Conservation (phyloP, 1,140 invertebrate genomes). For the Drosophila tsacasi region DNA sequence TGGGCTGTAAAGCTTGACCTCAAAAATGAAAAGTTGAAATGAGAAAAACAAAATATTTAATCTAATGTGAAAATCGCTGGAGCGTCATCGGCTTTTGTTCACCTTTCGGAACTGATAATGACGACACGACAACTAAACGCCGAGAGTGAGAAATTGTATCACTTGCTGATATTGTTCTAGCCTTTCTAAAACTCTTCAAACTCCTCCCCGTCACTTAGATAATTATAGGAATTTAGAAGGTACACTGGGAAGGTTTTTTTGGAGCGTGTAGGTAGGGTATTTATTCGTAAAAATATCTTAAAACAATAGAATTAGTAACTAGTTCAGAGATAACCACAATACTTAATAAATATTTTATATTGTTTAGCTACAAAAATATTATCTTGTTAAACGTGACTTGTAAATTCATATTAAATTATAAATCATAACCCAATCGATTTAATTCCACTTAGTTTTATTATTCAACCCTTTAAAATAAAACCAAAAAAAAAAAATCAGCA, state of each 20-base stretch:
- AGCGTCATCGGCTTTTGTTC: constrained; percentile 67
- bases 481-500: constrained; percentile 1
- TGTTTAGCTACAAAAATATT: background rate
- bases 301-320: background rate
- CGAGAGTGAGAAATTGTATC: constrained; percentile 48
- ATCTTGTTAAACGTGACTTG: background rate
- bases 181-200: constrained; percentile 1
- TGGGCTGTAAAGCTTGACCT: constrained; percentile 59
- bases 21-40: constrained; percentile 69
- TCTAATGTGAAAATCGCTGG: constrained; percentile 80
- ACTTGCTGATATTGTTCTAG: constrained; percentile 39
- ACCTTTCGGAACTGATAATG: constrained; percentile 62
- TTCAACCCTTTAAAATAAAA: background rate
- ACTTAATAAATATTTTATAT: background rate
- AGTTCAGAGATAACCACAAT: background rate
- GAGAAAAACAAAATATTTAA: constrained; percentile 61
- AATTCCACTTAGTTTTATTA: background rate
- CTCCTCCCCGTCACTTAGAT: constrained; percentile 29
- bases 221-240: constrained; percentile 42
- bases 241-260: constrained; percentile 29
- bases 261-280: background rate
- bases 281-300: background rate
- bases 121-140: constrained; percentile 58
- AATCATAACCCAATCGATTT: background rate
- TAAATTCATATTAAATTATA: background rate